phyloP scores from a whole-genome alignment of 2,888 invertebrate genomes.

The Disparrhopalites patrizii region DNA sequence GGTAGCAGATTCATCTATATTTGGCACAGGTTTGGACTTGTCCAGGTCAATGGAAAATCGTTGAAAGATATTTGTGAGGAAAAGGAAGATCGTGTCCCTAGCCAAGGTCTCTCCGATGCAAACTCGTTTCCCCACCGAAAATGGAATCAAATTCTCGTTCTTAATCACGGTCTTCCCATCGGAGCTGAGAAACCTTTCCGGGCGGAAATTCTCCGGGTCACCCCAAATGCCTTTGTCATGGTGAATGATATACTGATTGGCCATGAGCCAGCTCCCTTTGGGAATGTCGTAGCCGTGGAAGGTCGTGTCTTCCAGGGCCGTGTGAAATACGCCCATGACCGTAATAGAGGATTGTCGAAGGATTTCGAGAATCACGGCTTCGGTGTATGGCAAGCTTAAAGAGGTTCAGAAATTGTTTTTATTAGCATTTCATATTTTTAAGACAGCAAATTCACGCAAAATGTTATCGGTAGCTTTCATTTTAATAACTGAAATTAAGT shows the following conservation, averaged over 20 bases:
- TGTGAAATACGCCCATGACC: conserved; percentile 15
- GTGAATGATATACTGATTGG: conserved; percentile 24
- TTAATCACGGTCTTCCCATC: conserved; percentile 18
- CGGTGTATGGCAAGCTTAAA: conserved; percentile 9
- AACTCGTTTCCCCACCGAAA: conserved; percentile 17
- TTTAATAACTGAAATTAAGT: neutral
- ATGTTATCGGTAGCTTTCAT: too few species aligned
- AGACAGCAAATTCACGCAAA: too few species aligned
- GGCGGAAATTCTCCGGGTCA: conserved; percentile 38
- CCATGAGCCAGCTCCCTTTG: conserved; percentile 6
- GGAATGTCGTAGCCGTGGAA: conserved; percentile 13
- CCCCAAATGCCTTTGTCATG: conserved; percentile 34
- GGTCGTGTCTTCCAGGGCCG: neutral
- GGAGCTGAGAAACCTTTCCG: conserved; percentile 37
- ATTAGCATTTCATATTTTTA: too few species aligned
- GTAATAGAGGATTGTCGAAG: conserved; percentile 14
- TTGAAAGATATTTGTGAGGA: conserved; percentile 8
- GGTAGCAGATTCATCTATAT: neutral
- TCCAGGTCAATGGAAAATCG: neutral
- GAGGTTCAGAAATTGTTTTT: neutral
- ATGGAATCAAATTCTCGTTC: conserved; percentile 17
- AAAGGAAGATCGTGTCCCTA: conserved; percentile 5
- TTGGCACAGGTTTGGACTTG: neutral
- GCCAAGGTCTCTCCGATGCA: conserved; percentile 9
- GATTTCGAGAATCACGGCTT: conserved; percentile 9